Base-by-base conservation (phyloP, 2,113 vertebrate genomes). In the Amblyopsis rosae region DNA sequence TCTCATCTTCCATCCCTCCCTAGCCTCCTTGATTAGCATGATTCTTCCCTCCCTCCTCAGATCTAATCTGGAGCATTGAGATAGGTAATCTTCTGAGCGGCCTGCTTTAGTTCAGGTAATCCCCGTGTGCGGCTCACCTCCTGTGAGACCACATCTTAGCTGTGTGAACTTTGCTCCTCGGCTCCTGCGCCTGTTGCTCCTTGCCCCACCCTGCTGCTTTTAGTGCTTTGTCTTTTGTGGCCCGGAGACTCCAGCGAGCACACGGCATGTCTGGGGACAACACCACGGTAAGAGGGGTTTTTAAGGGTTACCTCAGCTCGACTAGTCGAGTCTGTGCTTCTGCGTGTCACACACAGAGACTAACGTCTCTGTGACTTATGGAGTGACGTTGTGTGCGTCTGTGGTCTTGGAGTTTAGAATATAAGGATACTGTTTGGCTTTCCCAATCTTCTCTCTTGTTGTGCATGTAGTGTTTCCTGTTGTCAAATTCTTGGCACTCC, bases 91-190 rank as follows among this genome's bases (percentile, higher is more conserved):
- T 26, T 26, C 26, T 26, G 26, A 26, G 26, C 26, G 26, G 26
- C 26, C 26, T 62, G 71, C 64, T 82, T 55, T 72, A 1, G 55
- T 75, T 55, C 79, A 61, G 75, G 62, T 87, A 87, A 86, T 88
- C 81, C 66, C 60, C 51, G 35, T 86, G 65, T 87, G 64, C 61
- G 87, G 70, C 70, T 69, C 73, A 72, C 65, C 10, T 71, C 45
- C 67, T 63, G 69, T 69, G 87, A 45, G 48, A 32, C 16, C 13
- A 50, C 54, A 41, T 8, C 48, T 53, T 15, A 3, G 3, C 26
- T 26, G 26, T 55, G 83, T 56, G 51, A 86, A 88, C 89, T 89
- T 89, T 88, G 76, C 75, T 62, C 84, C 75, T 59, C 19, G 12
- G 35, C 53, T 65, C 10, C 32, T 50, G 70, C 70, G 62, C 13